Evolutionary conservation across 2,797 vertebrate genomes (phyloP).

Genomic region (Psittacula echo): DNA sequence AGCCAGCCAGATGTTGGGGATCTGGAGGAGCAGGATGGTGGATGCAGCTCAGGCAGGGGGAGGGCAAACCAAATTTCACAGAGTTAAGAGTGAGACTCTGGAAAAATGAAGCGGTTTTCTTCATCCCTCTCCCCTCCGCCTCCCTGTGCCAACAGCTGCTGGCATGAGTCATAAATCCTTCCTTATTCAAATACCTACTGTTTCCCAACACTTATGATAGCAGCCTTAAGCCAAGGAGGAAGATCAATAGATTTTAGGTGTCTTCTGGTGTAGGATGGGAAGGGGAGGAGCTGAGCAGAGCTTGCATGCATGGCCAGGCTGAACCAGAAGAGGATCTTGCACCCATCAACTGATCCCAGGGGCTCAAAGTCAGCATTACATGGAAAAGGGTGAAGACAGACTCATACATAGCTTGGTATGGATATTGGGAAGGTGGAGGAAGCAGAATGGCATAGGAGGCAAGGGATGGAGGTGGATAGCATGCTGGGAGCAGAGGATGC

Average conservation of each 20-base stretch:
- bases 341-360: background rate
- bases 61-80: background rate
- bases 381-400: background rate
- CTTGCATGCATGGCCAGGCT: rapidly evolving
- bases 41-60: background rate
- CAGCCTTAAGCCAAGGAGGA: background rate
- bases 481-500: rapidly evolving
- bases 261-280: background rate
- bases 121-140: background rate
- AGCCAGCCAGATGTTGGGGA: background rate
- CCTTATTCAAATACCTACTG: background rate
- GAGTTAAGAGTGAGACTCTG: background rate
- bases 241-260: background rate
- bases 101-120: background rate
- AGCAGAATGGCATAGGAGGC: background rate
- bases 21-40: background rate
- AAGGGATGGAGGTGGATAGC: background rate
- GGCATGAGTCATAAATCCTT: constrained; percentile 15
- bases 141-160: background rate
- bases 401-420: rapidly evolving
- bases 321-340: background rate
- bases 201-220: background rate
- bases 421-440: background rate
- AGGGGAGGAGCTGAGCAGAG: background rate
- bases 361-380: rapidly evolving